Conservation (phyloP, 2,113 vertebrate species). For the Oncorhynchus kisutch region DNA sequence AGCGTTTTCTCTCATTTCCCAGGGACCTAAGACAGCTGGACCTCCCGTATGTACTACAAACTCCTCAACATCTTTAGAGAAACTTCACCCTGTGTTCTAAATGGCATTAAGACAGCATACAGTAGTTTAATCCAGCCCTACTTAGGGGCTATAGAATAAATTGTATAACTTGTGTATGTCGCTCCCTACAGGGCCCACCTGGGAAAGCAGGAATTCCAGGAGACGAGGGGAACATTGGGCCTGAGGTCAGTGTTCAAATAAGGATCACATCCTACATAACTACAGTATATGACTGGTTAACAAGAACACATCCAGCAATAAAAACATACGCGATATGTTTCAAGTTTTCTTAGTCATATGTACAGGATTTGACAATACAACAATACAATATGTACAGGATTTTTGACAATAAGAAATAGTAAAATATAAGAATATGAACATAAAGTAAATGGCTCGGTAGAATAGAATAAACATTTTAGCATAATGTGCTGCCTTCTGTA, state of each 20-base stretch:
- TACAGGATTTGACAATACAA: too few relatives aligned
- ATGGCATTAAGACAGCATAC: neutral
- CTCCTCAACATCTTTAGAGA: neutral
- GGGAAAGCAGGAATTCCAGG: slow-evolving; percentile 76
- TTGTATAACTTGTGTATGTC: neutral
- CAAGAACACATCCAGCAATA: neutral
- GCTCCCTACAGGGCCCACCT: slow-evolving; percentile 64
- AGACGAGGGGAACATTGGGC: slow-evolving; percentile 78
- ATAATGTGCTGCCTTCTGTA: neutral
- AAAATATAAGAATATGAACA: too few relatives aligned
- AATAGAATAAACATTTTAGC: too few relatives aligned
- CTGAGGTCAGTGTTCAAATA: slow-evolving; percentile 66
- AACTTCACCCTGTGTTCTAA: neutral
- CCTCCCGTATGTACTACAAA: slow-evolving; percentile 66
- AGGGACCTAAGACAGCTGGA: slow-evolving; percentile 73
- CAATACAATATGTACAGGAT: too few relatives aligned
- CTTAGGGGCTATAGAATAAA: neutral
- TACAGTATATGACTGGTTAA: neutral
- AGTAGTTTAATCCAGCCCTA: neutral
- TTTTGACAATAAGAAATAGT: too few relatives aligned
- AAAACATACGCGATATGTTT: neutral
- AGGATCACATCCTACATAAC: neutral
- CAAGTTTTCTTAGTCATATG: too few relatives aligned
- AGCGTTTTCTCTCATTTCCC: slow-evolving; percentile 21
- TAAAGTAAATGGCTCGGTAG: too few relatives aligned